Base-by-base conservation (phyloP, 2,113 vertebrate species). In the Ctenomys sociabilis region DNA sequence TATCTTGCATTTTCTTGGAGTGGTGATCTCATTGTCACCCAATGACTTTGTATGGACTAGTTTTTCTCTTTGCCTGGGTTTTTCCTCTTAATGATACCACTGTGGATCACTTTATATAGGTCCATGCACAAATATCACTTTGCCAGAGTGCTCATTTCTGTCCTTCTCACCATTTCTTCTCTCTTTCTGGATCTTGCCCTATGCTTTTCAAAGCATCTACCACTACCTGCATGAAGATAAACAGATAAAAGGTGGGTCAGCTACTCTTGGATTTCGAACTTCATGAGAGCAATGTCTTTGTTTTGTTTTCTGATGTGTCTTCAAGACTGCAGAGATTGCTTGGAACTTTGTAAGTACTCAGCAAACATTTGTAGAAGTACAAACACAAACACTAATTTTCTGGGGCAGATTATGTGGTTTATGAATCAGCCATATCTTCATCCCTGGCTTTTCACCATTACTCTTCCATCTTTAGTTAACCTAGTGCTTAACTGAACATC, bases 281-380 rank as follows among this genome's bases (percentile, higher is more conserved):
- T 9, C 14, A 35, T 17, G 43, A 88, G 17, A 40, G 40, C 28
- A 72, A 3, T 7, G 14, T 64, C 13, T 75, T 77, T 89, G 64
- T 43, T 24, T 94, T 94, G 7, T 77, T 95, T 40, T 96, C 2
- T 94, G 52, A 72, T 64, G 45, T n/a, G 12, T 73, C 19, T 35
- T 61, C 3, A 35, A 26, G 66, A 24, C 45, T 28, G 78, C 28
- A 91, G 37, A n/a, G 19, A 90, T 84, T 73, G 57, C 43, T 43
- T 57, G 43, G 10, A 21, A 59, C 66, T 85, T 75, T 77, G 26
- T 61, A 72, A 14, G n/a, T 14, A 93, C 13, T 93, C 77, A 75
- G 63, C 52, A 89, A 72, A 63, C 90, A 63, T 82, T 91, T 93
- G 22, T 24, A 82, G 26, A 81, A 87, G 85, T 84, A 73, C 45